A percentile compares a stretch with the other conserved stretches of the same genome.
Evolutionary conservation across 2,797 vertebrate species (phyloP).

Genomic region (Mormyrops boulengeri): DNA sequence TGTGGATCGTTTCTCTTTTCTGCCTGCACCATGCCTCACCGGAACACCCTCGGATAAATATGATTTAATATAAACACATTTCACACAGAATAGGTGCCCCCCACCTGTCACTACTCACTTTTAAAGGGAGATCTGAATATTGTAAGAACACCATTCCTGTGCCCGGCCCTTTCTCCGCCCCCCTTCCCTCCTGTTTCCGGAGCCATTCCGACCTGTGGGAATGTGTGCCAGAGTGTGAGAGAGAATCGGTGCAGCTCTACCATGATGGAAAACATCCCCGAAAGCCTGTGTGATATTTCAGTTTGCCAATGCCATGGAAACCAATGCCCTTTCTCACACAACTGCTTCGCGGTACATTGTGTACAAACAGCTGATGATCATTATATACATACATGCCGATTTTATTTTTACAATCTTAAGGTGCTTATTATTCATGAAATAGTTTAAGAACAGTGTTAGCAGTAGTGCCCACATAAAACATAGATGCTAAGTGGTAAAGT

Average conservation of each 20-base stretch:
- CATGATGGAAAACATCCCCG: not conserved
- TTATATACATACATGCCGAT: not conserved
- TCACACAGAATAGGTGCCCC: not conserved
- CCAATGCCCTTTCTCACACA: not conserved
- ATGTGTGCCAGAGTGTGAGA: not conserved
- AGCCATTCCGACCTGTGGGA: not conserved
- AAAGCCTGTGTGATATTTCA: slow-evolving; percentile 16
- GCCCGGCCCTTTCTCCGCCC: not conserved
- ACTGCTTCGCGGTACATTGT: not conserved
- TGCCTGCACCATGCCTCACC: not conserved
- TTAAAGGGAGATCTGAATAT: not conserved
- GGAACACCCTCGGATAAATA: not conserved
- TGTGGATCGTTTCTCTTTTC: not conserved
- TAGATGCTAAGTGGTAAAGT: not conserved
- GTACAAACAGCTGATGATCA: not conserved
- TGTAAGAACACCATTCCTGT: not conserved
- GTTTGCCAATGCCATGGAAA: slow-evolving; percentile 20
- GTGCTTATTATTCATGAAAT: not conserved
- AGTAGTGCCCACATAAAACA: not conserved
- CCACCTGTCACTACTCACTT: not conserved
- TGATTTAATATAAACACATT: not conserved
- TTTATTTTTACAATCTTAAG: not conserved
- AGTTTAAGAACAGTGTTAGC: not conserved
- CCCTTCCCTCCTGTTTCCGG: not conserved
- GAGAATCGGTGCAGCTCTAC: not conserved